Conservation (phyloP, 2,797 vertebrate species). For the Sparus aurata region DNA sequence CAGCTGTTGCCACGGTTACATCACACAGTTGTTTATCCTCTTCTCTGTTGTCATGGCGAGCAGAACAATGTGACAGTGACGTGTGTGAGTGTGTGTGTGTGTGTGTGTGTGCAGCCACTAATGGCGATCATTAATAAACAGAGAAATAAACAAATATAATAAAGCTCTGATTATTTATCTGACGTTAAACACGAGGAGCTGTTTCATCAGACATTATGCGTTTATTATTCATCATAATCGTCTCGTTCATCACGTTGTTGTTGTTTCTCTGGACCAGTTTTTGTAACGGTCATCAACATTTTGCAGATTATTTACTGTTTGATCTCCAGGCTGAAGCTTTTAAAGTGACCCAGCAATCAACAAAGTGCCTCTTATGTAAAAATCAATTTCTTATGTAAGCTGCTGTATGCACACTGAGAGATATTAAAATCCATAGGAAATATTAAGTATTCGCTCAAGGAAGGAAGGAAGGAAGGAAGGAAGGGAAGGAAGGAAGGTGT, state of each 20-base stretch:
- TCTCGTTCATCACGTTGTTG: accelerated
- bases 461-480: too few species aligned
- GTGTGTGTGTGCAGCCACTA: neutral
- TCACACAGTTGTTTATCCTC: constrained; percentile 70
- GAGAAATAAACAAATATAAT: too few species aligned
- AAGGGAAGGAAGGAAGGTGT: neutral
- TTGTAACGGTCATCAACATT: neutral
- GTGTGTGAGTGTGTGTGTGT: neutral
- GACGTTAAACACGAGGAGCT: too few species aligned
- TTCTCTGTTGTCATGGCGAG: constrained; percentile 55
- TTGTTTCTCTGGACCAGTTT: neutral
- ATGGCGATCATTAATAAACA: too few species aligned
- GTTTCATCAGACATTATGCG: too few species aligned
- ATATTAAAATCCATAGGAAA: constrained; percentile 26
- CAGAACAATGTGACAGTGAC: constrained; percentile 19
- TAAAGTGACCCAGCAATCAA: constrained; percentile 39
- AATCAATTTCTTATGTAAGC: constrained; percentile 36
- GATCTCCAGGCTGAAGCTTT: neutral
- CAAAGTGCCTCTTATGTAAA: constrained; percentile 49
- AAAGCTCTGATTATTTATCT: too few species aligned
- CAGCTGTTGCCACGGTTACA: constrained; percentile 43
- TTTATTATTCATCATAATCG: neutral
- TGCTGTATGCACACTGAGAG: constrained; percentile 5
- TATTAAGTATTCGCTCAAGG: neutral
- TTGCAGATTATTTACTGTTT: constrained; percentile 37